A percentile compares a stretch with the other conserved stretches of the same genome.
Conservation (phyloP, 2,797 vertebrate genomes). For the Ataeniobius toweri region DNA sequence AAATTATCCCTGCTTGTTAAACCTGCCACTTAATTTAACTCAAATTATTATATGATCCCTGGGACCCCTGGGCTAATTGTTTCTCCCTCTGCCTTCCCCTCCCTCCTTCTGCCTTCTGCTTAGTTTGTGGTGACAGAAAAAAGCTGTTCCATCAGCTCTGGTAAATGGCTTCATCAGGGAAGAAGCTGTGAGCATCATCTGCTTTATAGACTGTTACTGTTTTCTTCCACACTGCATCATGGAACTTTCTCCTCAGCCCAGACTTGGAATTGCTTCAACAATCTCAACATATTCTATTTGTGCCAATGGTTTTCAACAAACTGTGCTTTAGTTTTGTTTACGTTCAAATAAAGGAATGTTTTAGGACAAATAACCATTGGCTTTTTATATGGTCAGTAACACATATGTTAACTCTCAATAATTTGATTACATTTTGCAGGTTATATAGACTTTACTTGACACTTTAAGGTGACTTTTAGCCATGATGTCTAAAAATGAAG, state of each 20-base stretch:
- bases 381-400: no score
- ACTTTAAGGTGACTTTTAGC: background rate
- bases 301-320: background rate
- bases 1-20: constrained; percentile 83
- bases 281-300: background rate
- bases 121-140: constrained; percentile 49
- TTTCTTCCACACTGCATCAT: constrained; percentile 22
- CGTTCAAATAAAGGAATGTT: background rate
- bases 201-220: constrained; percentile 36
- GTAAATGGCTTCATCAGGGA: constrained; percentile 53
- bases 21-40: constrained; percentile 83
- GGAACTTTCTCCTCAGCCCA: constrained; percentile 30
- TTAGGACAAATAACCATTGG: background rate
- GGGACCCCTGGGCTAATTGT: constrained; percentile 79
- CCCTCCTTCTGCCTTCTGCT: constrained; percentile 51
- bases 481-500: background rate
- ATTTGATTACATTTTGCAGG: background rate
- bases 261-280: background rate
- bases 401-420: no score
- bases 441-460: background rate
- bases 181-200: constrained; percentile 57
- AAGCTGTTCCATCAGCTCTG: constrained; percentile 58
- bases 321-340: background rate
- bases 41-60: constrained; percentile 82
- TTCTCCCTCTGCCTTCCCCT: constrained; percentile 51